phyloP scores from a whole-genome alignment of 2,113 vertebrate species.

The Castor canadensis region DNA sequence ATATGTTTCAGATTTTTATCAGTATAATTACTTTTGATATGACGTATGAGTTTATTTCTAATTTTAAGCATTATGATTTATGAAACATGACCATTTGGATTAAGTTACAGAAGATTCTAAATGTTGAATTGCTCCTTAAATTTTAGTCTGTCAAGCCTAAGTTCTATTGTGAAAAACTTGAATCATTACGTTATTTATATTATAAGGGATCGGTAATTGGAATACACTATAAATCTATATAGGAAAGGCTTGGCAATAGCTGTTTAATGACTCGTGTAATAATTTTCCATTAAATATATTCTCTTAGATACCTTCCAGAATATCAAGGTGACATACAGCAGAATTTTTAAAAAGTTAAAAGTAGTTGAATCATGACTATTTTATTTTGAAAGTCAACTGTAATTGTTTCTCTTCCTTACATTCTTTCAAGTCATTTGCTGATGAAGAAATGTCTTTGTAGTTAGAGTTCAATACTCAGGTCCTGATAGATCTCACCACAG shows the following conservation, averaged over 20 bases:
- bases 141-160: constrained; percentile 40
- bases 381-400: constrained; percentile 55
- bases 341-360: constrained; percentile 59
- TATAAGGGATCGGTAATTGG: constrained; percentile 11
- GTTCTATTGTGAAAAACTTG: neutral
- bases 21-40: constrained; percentile 19
- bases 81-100: constrained; percentile 34
- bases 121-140: constrained; percentile 10
- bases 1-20: constrained; percentile 45
- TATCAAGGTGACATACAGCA: constrained; percentile 50
- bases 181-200: neutral
- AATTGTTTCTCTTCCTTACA: constrained; percentile 32
- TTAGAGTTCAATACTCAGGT: constrained; percentile 58
- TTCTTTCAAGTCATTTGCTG: constrained; percentile 65
- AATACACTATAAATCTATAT: constrained; percentile 2
- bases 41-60: constrained; percentile 12
- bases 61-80: constrained; percentile 39
- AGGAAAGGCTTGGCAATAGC: constrained; percentile 61
- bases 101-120: constrained; percentile 21
- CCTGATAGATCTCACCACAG: constrained; percentile 27
- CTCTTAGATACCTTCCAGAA: constrained; percentile 53
- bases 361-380: constrained; percentile 1
- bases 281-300: constrained; percentile 36
- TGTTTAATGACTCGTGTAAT: constrained; percentile 56
- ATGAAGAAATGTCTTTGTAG: constrained; percentile 40